A percentile compares a stretch with the other conserved stretches of the same genome.
Evolutionary conservation across 2,113 vertebrate species (phyloP).

Genomic region (Columba janthina): DNA sequence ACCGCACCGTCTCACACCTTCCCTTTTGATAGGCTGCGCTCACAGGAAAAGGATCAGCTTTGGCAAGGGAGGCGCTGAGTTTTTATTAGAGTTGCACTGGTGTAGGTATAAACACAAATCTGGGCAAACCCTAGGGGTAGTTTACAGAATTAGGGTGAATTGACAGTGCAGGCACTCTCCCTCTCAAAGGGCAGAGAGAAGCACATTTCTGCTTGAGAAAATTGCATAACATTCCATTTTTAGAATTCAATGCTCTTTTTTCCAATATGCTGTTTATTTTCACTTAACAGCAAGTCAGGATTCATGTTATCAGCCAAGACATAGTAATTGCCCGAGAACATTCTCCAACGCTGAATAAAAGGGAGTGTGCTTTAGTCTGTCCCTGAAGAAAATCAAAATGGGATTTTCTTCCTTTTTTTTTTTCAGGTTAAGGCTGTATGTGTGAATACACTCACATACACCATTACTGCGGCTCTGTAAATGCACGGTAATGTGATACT

Average conservation of each 20-base stretch:
- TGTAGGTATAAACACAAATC: neutral
- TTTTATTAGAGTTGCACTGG: neutral
- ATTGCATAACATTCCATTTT: neutral
- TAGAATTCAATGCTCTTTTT: neutral
- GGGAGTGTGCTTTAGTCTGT: neutral
- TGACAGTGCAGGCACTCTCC: neutral
- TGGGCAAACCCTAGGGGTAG: neutral
- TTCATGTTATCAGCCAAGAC: neutral
- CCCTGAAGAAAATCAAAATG: neutral
- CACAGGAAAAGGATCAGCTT: neutral
- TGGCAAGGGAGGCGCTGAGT: neutral
- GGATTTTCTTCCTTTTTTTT: neutral
- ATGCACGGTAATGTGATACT: neutral
- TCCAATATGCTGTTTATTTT: neutral
- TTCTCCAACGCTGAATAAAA: neutral
- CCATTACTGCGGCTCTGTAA: neutral
- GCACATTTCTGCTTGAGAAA: neutral
- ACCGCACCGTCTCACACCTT: neutral
- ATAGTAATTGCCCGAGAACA: neutral
- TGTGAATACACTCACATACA: neutral
- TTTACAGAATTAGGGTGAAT: neutral
- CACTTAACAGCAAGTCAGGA: neutral
- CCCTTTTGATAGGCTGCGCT: neutral
- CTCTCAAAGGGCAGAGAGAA: neutral
- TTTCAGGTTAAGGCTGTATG: neutral